Evolutionary conservation across 2,113 vertebrate genomes (phyloP).

Genomic region (Thalassarche chlororhynchos): DNA sequence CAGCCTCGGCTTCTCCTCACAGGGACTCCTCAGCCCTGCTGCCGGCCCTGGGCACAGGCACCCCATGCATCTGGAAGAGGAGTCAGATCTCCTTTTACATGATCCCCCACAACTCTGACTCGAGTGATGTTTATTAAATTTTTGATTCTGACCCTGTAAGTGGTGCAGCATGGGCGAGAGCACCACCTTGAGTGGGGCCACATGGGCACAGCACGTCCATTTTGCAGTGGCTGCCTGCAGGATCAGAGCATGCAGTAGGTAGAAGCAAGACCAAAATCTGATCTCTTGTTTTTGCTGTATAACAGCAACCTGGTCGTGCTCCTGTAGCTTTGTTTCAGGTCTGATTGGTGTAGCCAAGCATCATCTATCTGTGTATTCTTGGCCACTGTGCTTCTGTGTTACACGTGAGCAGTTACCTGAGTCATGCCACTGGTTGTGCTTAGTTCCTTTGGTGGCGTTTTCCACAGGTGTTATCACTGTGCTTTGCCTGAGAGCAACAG

Average conservation of each 20-base stretch:
- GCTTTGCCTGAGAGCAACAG: not conserved
- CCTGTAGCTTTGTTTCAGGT: fast-evolving
- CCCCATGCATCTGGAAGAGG: not conserved
- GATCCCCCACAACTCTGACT: not conserved
- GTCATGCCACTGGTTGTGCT: too few relatives aligned
- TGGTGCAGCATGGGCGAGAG: fast-evolving
- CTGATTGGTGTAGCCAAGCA: fast-evolving
- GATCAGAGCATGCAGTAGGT: fast-evolving
- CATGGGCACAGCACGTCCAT: fast-evolving
- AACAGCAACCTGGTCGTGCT: fast-evolving
- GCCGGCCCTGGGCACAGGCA: fast-evolving
- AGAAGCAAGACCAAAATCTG: not conserved
- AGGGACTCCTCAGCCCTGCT: not conserved
- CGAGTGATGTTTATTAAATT: not conserved
- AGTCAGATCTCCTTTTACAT: not conserved
- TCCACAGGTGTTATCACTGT: not conserved
- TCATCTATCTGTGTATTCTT: fast-evolving
- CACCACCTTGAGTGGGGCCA: fast-evolving
- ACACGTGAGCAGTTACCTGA: fast-evolving
- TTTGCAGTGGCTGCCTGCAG: not conserved
- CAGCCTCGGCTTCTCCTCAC: fast-evolving
- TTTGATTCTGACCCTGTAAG: too few relatives aligned
- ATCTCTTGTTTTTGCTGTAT: fast-evolving
- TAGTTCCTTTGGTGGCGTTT: fast-evolving
- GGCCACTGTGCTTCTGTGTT: too few relatives aligned